These are phyloP conservation scores for Colossoma macropomum DNA, from an alignment of 2,113 vertebrate genomes.

Conservation along the genomic window DNA sequence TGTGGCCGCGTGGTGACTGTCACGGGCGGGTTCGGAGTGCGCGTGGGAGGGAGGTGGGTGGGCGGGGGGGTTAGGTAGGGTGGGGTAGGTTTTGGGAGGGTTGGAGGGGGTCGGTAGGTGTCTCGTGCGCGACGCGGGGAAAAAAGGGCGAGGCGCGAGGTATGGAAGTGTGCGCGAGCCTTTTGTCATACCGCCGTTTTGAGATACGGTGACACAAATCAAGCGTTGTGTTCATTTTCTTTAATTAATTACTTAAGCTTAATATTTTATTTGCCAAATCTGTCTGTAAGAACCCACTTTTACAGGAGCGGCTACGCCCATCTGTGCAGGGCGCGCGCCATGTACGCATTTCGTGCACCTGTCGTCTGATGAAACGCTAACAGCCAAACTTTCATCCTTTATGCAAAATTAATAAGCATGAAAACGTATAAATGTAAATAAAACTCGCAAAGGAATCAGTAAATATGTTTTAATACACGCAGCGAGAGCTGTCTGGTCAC, in stretches of 20 bases:
- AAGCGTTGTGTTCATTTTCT: background rate
- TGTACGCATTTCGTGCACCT: background rate
- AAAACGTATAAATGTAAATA: background rate
- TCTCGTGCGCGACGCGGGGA: slow-evolving; percentile 38
- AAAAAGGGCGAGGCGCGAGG: slow-evolving; percentile 77
- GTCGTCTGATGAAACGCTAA: background rate
- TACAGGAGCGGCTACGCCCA: slow-evolving; percentile 2
- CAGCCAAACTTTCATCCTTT: background rate
- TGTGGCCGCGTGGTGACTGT: background rate
- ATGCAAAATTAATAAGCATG: background rate
- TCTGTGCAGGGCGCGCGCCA: background rate
- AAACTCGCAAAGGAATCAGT: background rate
- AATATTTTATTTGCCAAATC: background rate
- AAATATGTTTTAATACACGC: background rate
- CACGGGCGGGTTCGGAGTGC: background rate
- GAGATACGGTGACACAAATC: background rate
- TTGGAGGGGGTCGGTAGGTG: slow-evolving; percentile 66
- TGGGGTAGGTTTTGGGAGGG: background rate
- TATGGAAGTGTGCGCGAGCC: slow-evolving; percentile 51
- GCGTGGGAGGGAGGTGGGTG: too few species aligned
- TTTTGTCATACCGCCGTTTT: slow-evolving; percentile 58
- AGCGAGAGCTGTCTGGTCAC: background rate
- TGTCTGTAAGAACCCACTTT: background rate
- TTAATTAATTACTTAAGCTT: background rate
- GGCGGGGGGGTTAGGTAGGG: background rate